phyloP scores from a whole-genome alignment of 2,113 vertebrate genomes.

The Bos javanicus region DNA sequence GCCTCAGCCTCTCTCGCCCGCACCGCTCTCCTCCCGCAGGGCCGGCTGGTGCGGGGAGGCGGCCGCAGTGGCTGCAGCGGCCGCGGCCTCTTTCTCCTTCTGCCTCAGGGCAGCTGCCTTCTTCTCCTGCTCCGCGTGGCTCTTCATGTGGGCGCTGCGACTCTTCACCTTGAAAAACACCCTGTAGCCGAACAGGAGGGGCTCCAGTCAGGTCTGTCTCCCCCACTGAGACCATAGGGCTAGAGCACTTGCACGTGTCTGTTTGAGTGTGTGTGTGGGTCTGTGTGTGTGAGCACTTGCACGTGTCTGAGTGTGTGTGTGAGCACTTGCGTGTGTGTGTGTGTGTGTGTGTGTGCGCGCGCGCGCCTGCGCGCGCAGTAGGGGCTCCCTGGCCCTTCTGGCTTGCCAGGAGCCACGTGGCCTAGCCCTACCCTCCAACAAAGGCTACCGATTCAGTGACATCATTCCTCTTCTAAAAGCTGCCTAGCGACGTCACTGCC shows the following conservation, averaged over 20 bases:
- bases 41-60: constrained; percentile 55
- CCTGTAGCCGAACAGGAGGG: constrained; percentile 71
- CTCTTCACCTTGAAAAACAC: constrained; percentile 99
- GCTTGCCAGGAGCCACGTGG: accelerated
- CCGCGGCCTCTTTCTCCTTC: constrained; percentile 86
- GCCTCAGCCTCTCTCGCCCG: constrained; percentile 56
- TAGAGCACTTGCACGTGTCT: background rate
- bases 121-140: constrained; percentile 98
- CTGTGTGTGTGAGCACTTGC: background rate
- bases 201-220: background rate
- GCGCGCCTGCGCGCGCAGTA: too few species aligned
- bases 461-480: background rate
- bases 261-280: background rate
- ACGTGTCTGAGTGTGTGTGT: too few species aligned
- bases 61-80: constrained; percentile 73
- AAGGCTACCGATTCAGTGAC: background rate
- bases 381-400: background rate
- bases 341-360: background rate
- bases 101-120: constrained; percentile 91
- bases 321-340: background rate
- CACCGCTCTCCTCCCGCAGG: constrained; percentile 71
- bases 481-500: constrained; percentile 6
- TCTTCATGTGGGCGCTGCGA: constrained; percentile 99
- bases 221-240: background rate
- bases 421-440: background rate